Evolutionary conservation across 2,888 invertebrate genomes (phyloP).

Genomic region (Ganaspis brasiliensis): DNA sequence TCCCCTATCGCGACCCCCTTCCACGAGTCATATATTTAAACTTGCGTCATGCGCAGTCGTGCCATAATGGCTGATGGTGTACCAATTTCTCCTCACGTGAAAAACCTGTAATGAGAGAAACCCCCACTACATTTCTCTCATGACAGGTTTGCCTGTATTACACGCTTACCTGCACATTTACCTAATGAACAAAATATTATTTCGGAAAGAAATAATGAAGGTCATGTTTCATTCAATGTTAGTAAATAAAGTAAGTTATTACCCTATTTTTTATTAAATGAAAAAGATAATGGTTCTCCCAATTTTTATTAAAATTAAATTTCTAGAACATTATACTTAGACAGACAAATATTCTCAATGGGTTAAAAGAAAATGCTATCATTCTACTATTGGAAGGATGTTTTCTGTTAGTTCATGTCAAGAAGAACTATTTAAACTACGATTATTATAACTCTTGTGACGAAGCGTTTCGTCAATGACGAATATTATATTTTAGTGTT

Average conservation of each 20-base stretch:
- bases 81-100: too few species aligned
- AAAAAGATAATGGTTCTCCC: constrained; percentile 49
- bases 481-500: too few species aligned
- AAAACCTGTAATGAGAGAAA: too few species aligned
- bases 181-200: constrained; percentile 48
- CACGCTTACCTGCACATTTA: constrained; percentile 47
- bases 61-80: too few species aligned
- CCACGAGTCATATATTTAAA: too few species aligned
- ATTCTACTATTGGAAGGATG: constrained; percentile 33
- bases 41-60: too few species aligned
- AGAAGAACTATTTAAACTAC: constrained; percentile 31
- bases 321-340: constrained; percentile 49
- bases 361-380: constrained; percentile 49
- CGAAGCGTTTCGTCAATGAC: too few species aligned
- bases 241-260: not conserved
- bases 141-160: too few species aligned
- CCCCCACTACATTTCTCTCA: too few species aligned
- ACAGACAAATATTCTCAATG: constrained; percentile 48
- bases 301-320: constrained; percentile 52
- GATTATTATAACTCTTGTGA: too few species aligned
- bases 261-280: constrained; percentile 44
- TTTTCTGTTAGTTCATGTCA: constrained; percentile 47
- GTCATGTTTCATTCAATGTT: not conserved
- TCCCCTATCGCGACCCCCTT: too few species aligned
- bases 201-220: not conserved